Conservation (phyloP, 35 echinoderm and acorn worm species). For the Stichopus chloronotus region DNA sequence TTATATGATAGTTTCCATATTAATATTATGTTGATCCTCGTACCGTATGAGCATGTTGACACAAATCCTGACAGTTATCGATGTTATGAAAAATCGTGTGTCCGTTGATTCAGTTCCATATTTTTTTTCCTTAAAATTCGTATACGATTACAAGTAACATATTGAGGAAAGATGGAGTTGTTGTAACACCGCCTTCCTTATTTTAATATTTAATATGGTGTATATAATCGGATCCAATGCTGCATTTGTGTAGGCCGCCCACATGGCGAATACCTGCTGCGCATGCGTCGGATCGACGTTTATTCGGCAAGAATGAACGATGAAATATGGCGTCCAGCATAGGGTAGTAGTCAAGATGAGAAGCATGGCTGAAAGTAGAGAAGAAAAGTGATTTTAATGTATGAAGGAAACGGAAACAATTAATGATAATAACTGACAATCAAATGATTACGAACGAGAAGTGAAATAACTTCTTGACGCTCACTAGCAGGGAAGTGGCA, state of each 20-base stretch:
- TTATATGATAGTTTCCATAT: too few relatives aligned
- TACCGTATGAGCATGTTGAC: too few relatives aligned
- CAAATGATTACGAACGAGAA: neutral
- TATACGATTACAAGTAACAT: neutral
- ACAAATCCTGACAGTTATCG: too few relatives aligned
- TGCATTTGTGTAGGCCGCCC: constrained; percentile 19
- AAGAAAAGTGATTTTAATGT: neutral
- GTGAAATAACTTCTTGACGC: too few relatives aligned
- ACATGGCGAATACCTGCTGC: constrained; percentile 29
- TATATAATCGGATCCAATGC: constrained; percentile 39
- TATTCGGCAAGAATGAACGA: constrained; percentile 24
- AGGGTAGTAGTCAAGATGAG: constrained; percentile 23
- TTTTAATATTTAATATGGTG: neutral
- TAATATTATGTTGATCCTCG: too few relatives aligned
- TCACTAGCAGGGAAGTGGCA: neutral
- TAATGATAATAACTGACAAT: neutral
- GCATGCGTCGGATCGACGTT: constrained; percentile 1
- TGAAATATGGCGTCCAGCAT: constrained; percentile 49
- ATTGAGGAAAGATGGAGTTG: neutral
- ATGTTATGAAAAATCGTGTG: too few relatives aligned
- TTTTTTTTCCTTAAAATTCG: too few relatives aligned
- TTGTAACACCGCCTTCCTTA: neutral
- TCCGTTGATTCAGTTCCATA: too few relatives aligned
- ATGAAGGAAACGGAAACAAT: neutral
- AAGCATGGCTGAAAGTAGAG: constrained; percentile 10